Evolutionary conservation across 2,888 invertebrate species (phyloP).

Genomic region (Gymnoscelis rufifasciata): DNA sequence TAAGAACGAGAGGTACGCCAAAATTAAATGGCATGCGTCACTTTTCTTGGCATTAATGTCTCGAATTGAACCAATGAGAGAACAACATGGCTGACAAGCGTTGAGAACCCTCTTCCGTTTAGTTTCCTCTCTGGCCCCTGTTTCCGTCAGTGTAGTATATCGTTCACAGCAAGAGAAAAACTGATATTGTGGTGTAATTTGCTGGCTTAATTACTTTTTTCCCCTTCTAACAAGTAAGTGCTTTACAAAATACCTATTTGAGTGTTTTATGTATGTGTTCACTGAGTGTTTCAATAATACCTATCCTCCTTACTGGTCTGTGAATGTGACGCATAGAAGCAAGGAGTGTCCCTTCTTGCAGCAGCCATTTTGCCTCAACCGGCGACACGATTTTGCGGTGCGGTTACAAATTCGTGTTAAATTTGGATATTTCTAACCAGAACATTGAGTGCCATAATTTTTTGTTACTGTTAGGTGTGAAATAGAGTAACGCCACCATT

Average conservation of each 20-base stretch:
- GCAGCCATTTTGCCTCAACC: conserved; percentile 79
- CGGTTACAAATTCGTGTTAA: conserved; percentile 52
- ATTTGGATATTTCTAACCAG: conserved; percentile 26
- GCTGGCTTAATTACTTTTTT: conserved; percentile 76
- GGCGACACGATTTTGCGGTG: conserved; percentile 76
- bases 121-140: conserved; percentile 77
- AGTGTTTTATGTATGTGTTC: conserved; percentile 55
- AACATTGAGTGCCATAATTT: conserved; percentile 21
- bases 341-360: conserved; percentile 80
- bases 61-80: conserved; percentile 31
- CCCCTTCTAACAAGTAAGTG: conserved; percentile 80
- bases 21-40: conserved; percentile 10
- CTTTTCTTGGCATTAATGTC: conserved; percentile 23
- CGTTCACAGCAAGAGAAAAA: conserved; percentile 78
- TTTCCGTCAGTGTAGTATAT: conserved; percentile 78
- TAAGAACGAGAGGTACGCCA: conserved; percentile 13
- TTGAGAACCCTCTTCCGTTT: conserved; percentile 78
- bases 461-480: conserved; percentile 25
- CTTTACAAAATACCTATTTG: conserved; percentile 45
- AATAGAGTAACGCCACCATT: conserved; percentile 9
- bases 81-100: conserved; percentile 59
- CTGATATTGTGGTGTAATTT: conserved; percentile 75
- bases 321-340: conserved; percentile 81
- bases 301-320: conserved; percentile 50
- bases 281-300: conserved; percentile 47